A percentile compares a stretch with the other conserved stretches of the same genome.
Evolutionary conservation across 2,888 invertebrate species (phyloP).

Genomic region (Noctuana brunneofusca): DNA sequence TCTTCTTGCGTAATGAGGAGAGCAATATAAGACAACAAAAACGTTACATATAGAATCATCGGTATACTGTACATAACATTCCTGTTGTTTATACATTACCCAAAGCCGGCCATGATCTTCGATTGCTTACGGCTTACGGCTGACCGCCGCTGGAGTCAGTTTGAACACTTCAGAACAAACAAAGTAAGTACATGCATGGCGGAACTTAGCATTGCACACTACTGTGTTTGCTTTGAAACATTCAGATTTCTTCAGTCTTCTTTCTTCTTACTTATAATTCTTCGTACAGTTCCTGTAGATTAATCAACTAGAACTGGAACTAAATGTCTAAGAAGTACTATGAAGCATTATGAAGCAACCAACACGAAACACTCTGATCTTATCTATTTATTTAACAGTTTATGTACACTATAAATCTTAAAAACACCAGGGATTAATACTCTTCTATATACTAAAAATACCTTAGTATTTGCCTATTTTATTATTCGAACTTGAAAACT

Average conservation of each 20-base stretch:
- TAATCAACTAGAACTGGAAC: no score
- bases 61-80: constrained; percentile 82
- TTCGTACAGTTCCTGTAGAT: neutral
- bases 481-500: no score
- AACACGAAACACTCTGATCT: no score
- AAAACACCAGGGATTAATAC: no score
- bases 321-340: no score
- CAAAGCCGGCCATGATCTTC: constrained; percentile 53
- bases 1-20: constrained; percentile 61
- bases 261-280: constrained; percentile 8
- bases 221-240: constrained; percentile 82
- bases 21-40: constrained; percentile 83
- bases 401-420: no score
- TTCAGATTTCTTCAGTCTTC: constrained; percentile 47
- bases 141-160: constrained; percentile 40
- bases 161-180: constrained; percentile 78
- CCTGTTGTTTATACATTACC: constrained; percentile 83
- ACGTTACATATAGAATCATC: constrained; percentile 82
- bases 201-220: constrained; percentile 80
- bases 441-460: no score
- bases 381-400: no score
- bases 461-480: no score
- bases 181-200: constrained; percentile 83
- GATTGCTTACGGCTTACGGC: constrained; percentile 25
- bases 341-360: no score